Evolutionary conservation across 2,113 vertebrate species (phyloP), one percentile per base, ranked within the genome.

Genomic region (Oophaga pumilio): DNA sequence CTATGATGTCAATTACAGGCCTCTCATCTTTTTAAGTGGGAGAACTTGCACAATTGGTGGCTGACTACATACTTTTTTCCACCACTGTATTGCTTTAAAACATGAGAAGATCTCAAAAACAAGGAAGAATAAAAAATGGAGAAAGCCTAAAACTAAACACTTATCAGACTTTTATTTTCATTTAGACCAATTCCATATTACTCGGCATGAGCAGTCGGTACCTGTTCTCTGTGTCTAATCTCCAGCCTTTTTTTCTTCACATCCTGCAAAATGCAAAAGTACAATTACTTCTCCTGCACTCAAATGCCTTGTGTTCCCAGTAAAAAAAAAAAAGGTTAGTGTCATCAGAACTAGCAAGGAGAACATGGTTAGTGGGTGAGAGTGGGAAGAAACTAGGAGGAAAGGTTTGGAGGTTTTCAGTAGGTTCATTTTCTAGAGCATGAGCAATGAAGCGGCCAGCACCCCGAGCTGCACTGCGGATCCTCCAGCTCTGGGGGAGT

Each of bases 181-280:
- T n/a, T 2, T 43, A 43, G 33, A 4, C 1, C 1, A 13, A 8
- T 4, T 11, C 53, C 22, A 15, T 4, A 77, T 15, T 53, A 11
- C 52, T 56, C 71, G 18, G 20, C 50, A 1, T 24, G 11, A 12
- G 12, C 0, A 59, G 53, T 62, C 12, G 33, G 43, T 73, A 99
- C 98, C 96, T 98, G 97, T 85, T 98, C 97, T 90, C 93, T 95
- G 82, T 95, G 96, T 83, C 80, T 83, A 88, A 93, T 90, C 76
- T 98, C 97, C 89, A 96, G 92, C 74, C 88, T 95, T 92, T 94
- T 97, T 92, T 96, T 98, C 91, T 94, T 96, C 76, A 89, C 93
- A 73, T 97, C 97, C 97, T 99, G 95, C 73, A 94, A 93, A 89
- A 91, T 14, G 91, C 90, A 77, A 73, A 90, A 56, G 90, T 14